A percentile compares a stretch with the other conserved stretches of the same genome.
Evolutionary conservation across 1,140 invertebrate genomes (phyloP).

Genomic region (Orchesella cincta): DNA sequence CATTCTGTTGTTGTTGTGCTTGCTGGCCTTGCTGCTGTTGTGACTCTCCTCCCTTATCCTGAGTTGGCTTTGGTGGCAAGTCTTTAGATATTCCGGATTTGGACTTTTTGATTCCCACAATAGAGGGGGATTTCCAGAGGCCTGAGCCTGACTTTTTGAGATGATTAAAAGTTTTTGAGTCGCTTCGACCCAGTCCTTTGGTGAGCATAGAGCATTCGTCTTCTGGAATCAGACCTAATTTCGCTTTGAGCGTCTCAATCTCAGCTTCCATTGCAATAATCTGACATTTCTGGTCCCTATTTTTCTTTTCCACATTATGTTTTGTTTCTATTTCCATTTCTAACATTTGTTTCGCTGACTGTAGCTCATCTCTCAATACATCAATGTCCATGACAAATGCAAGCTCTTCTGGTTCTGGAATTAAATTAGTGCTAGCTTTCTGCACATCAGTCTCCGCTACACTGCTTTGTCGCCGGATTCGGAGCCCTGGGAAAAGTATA

Average conservation of each 20-base stretch:
- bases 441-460: slow-evolving; percentile 71
- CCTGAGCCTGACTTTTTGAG: slow-evolving; percentile 47
- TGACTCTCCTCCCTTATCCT: slow-evolving; percentile 73
- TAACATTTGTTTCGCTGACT: slow-evolving; percentile 86
- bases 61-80: slow-evolving; percentile 40
- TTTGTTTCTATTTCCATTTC: slow-evolving; percentile 82
- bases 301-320: slow-evolving; percentile 80
- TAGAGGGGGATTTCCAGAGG: slow-evolving; percentile 49
- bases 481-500: slow-evolving; percentile 62
- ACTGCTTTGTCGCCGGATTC: slow-evolving; percentile 81
- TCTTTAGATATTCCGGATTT: slow-evolving; percentile 46
- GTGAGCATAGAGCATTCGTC: slow-evolving; percentile 48
- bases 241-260: slow-evolving; percentile 54
- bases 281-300: slow-evolving; percentile 70
- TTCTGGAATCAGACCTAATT: slow-evolving; percentile 53
- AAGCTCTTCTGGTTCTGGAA: slow-evolving; percentile 55
- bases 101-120: slow-evolving; percentile 45
- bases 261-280: slow-evolving; percentile 52
- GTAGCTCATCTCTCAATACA: slow-evolving; percentile 78
- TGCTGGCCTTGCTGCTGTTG: no score
- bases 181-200: slow-evolving; percentile 41
- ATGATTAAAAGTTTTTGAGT: slow-evolving; percentile 46
- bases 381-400: slow-evolving; percentile 60
- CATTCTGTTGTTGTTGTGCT: slow-evolving; percentile 64
- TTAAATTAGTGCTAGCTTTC: slow-evolving; percentile 52